Evolutionary conservation across 2,888 invertebrate species (phyloP), one percentile per base, ranked within the genome.

Genomic region (Nephrotoma appendiculata): DNA sequence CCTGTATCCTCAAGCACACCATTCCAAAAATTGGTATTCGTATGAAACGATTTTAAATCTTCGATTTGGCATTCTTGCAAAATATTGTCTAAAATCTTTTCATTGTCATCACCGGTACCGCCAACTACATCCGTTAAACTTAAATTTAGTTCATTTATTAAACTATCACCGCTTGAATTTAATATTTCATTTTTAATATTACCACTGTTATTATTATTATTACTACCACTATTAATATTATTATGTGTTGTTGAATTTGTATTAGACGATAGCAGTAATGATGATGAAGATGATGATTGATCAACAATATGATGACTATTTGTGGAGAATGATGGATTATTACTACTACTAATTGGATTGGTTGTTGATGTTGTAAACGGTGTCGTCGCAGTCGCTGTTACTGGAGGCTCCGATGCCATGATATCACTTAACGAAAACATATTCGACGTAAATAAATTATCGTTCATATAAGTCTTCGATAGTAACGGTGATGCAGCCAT

Each of bases 11-110:
- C 92, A 4, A 92, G 89, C n/a, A 92, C 91, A 86, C 91, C 91
- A 87, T 91, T 92, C 92, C 92, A 92, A 88, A 92, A 92, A 87
- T 89, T 91, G 19, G 91, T 91, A 15, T 91, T 91, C 87, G 91
- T 91, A 88, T 91, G 91, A 15, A 91, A 88, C 6, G 91, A 89
- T 87, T 91, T 92, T 44, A 91, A 90, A 87, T 92, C 92, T 87
- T 91, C 91, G 88, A 91, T 91, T 89, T 90, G 90, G 89, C 91
- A 92, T 89, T 91, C 92, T 86, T 92, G 91, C 87, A 92, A 87
- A 87, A 92, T 91, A 87, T 91, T 92, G 86, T 91, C 92, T 88
- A 92, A 88, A 90, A 91, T 91, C 85, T 91, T 91, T 86, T 91
- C 91, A 87, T 90, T 90, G 86, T 90, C 91, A 83, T 90, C 90